Base-by-base conservation (phyloP, 2,113 vertebrate species). In the Lepidothrix coronata region DNA sequence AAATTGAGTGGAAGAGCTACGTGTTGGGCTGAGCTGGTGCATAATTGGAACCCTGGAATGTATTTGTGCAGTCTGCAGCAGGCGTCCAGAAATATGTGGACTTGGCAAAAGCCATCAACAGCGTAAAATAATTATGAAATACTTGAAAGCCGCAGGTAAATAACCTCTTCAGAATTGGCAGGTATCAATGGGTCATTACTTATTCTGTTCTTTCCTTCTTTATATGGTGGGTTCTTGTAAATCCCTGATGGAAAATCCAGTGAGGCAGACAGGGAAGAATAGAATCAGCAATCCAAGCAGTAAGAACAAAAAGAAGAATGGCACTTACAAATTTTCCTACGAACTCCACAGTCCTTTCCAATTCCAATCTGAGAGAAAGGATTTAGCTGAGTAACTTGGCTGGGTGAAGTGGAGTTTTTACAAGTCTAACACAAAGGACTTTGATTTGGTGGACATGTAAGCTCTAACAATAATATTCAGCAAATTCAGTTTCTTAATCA, bases 161-260 rank as follows among this genome's bases (percentile, higher is more conserved):
- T 82, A 95, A 93, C 52, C 65, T 97, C 94, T 97, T 96, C 81
- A 97, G 83, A 97, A 96, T 43, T 94, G 96, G 97, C 95, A 96
- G 84, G 21, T 61, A 0, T 93, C 88, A 91, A 85, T 92, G 74
- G 87, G 90, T 96, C 82, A 94, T 98, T 98, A 98, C 94, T 97
- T 97, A 97, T 95, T 97, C 97, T 94, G 75, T 91, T 90, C 74
- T 90, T 96, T 94, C 80, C 88, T 83, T 85, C 95, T 94, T 95
- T 89, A 51, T 95, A 88, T 33, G 28, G 90, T 74, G 84, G 95
- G 55, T 41, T 89, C 76, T 85, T 15, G 65, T 94, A 96, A 91
- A 95, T 94, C 83, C 91, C 94, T 93, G 37, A 21, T 89, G 67
- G 94, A 90, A 87, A 95, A 97, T 91, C 88, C 79, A 61, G 66